phyloP scores from a whole-genome alignment of 1,140 invertebrate genomes.

The Alviniconcha marisindica region DNA sequence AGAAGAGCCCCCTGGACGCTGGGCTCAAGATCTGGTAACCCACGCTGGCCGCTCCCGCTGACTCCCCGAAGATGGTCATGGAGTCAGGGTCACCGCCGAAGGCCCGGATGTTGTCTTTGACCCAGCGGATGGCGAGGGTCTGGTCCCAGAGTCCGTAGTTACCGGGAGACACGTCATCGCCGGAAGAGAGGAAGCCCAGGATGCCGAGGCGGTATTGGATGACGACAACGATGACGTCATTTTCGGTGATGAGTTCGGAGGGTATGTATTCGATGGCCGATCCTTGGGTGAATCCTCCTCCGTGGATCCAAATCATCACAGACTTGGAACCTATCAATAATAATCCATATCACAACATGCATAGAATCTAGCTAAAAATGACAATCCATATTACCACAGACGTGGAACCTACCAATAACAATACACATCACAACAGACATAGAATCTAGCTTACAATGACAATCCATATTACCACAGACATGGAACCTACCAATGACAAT shows the following conservation, averaged over 20 bases:
- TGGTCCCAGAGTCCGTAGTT: conserved; percentile 77
- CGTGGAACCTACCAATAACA: no score
- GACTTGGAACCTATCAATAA: neutral
- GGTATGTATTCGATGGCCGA: conserved; percentile 55
- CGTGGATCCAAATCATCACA: conserved; percentile 17
- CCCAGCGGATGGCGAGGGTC: conserved; percentile 79
- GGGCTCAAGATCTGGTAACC: conserved; percentile 94
- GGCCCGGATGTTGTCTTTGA: conserved; percentile 71
- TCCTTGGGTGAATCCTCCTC: neutral
- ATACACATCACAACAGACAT: no score
- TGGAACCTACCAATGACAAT: no score
- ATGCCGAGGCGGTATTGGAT: conserved; percentile 43
- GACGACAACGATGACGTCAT: conserved; percentile 84
- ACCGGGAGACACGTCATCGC: conserved; percentile 16
- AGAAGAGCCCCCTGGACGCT: conserved; percentile 89
- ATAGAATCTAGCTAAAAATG: no score
- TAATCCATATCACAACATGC: no score
- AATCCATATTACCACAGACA: no score
- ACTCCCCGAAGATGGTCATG: conserved; percentile 64
- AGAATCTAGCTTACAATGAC: no score
- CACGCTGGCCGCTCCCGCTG: conserved; percentile 85
- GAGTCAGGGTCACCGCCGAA: conserved; percentile 63
- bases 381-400: no score
- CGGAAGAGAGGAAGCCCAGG: conserved; percentile 37
- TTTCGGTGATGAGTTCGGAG: conserved; percentile 86